phyloP scores from a whole-genome alignment of 1,140 invertebrate genomes.

The Triops cancriformis region DNA sequence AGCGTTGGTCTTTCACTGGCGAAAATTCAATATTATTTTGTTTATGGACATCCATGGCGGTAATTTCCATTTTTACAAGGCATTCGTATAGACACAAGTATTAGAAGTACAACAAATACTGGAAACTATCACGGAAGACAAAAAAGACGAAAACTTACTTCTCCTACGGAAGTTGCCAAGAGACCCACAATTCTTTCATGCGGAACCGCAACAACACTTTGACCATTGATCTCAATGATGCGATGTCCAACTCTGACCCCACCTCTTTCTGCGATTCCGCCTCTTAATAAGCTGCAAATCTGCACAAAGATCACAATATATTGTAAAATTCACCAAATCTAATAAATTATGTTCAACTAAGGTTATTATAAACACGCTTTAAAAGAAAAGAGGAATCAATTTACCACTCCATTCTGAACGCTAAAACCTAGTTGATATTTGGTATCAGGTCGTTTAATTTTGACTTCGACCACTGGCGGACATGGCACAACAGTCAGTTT shows the following conservation, averaged over 20 bases:
- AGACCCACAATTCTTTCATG: slow-evolving; percentile 99
- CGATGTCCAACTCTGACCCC: slow-evolving; percentile 97
- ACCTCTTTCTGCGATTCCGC: slow-evolving; percentile 96
- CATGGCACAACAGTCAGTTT: slow-evolving; percentile 98
- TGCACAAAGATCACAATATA: slow-evolving; percentile 42
- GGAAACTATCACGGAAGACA: background rate
- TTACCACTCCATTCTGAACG: slow-evolving; percentile 98
- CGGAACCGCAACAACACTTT: slow-evolving; percentile 96
- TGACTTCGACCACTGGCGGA: slow-evolving; percentile 98
- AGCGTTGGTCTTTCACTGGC: too few species aligned
- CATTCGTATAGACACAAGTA: background rate
- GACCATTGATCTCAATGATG: slow-evolving; percentile 99
- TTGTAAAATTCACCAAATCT: too few species aligned
- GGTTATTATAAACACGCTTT: too few species aligned
- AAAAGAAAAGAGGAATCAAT: slow-evolving; percentile 40
- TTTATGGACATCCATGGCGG: background rate
- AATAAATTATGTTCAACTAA: too few species aligned
- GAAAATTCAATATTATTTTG: background rate
- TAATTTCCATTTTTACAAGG: background rate
- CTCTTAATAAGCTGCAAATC: slow-evolving; percentile 95
- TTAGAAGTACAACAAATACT: background rate
- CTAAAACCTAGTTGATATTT: slow-evolving; percentile 99
- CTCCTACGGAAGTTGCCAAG: slow-evolving; percentile 94
- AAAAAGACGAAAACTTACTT: slow-evolving; percentile 53
- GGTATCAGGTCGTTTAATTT: slow-evolving; percentile 97